Conservation (phyloP, 2,888 invertebrate species). For the Nineta flava region DNA sequence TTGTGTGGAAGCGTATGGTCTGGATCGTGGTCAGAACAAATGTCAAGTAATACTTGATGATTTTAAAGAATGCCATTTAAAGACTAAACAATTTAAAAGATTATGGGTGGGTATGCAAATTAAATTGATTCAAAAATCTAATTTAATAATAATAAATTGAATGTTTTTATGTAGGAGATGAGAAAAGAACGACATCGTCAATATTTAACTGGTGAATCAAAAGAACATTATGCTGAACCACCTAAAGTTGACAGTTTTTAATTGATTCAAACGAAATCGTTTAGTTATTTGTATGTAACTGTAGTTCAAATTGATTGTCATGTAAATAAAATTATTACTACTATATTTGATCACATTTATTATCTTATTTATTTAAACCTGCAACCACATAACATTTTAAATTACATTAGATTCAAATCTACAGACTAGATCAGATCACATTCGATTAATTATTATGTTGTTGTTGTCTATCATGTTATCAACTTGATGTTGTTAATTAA, state of each 20-base stretch:
- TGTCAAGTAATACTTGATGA: slow-evolving; percentile 49
- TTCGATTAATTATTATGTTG: too few species aligned
- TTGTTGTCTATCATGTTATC: too few species aligned
- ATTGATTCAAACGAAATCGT: too few species aligned
- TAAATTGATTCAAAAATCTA: background rate
- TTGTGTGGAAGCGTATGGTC: slow-evolving; percentile 67
- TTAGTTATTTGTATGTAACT: too few species aligned
- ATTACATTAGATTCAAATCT: too few species aligned
- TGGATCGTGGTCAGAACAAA: slow-evolving; percentile 41
- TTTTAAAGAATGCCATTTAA: slow-evolving; percentile 50
- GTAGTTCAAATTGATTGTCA: too few species aligned
- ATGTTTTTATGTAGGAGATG: slow-evolving; percentile 2
- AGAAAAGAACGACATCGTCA: slow-evolving; percentile 5
- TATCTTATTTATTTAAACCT: too few species aligned
- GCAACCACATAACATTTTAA: too few species aligned
- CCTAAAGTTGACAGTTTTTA: slow-evolving; percentile 5
- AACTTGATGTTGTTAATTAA: too few species aligned
- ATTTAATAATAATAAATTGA: background rate
- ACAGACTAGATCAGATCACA: too few species aligned
- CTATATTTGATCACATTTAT: too few species aligned
- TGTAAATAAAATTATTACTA: too few species aligned
- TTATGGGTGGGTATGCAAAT: slow-evolving; percentile 29
- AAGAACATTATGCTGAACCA: slow-evolving; percentile 5
- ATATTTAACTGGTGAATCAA: slow-evolving; percentile 3
- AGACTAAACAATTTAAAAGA: slow-evolving; percentile 41